Evolutionary conservation across 53 echinoderm and acorn worm species (phyloP).

Genomic region (Patiria pectinifera): DNA sequence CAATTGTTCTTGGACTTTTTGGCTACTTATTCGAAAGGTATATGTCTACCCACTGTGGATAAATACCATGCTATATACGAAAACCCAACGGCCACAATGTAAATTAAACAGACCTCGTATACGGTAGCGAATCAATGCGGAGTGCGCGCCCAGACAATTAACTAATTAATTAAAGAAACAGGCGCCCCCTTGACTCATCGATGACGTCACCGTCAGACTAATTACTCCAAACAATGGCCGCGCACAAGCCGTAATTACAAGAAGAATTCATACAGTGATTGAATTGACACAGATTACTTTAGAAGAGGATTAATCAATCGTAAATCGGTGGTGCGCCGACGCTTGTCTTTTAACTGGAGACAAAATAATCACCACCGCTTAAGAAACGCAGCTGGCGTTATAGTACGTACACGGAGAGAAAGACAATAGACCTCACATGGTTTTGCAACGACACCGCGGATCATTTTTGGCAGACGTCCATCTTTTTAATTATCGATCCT

Average conservation of each 20-base stretch:
- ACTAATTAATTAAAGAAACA: constrained; percentile 36
- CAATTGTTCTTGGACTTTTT: too few relatives aligned
- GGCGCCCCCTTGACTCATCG: constrained; percentile 29
- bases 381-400: too few relatives aligned
- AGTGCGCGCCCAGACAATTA: constrained; percentile 22
- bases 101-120: neutral
- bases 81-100: too few relatives aligned
- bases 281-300: too few relatives aligned
- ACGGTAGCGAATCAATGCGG: constrained; percentile 15
- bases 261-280: neutral
- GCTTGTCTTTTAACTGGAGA: neutral
- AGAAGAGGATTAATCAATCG: neutral
- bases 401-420: neutral
- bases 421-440: neutral
- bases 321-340: neutral
- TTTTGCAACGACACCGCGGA: neutral
- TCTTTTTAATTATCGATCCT: constrained; percentile 5
- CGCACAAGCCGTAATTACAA: too few relatives aligned
- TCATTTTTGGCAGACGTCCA: neutral
- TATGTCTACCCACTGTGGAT: too few relatives aligned
- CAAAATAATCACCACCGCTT: neutral
- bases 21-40: too few relatives aligned
- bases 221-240: constrained; percentile 5
- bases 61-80: too few relatives aligned
- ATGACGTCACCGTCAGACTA: constrained; percentile 17